These are phyloP conservation scores for Silurus asotus DNA, from an alignment of 2,113 vertebrate species.

Conservation along the genomic window DNA sequence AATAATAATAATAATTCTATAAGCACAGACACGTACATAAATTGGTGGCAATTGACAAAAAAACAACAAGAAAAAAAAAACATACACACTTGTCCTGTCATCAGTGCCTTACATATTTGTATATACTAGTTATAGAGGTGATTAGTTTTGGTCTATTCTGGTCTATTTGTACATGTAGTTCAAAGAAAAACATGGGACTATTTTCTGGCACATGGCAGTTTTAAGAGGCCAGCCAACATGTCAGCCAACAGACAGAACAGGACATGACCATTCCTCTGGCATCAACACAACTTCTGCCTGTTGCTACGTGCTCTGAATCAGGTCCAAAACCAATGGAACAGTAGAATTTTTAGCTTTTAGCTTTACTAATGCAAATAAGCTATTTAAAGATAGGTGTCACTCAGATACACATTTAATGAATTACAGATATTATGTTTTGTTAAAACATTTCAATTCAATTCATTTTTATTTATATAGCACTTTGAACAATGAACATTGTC, in stretches of 20 bases:
- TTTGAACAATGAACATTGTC: no score
- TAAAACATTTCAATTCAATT: not conserved
- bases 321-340: constrained; percentile 37
- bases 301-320: constrained; percentile 45
- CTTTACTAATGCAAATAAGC: not conserved
- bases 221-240: constrained; percentile 53
- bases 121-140: not conserved
- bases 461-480: no score
- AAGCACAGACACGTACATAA: no score
- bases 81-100: not conserved
- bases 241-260: constrained; percentile 50
- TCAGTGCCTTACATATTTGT: not conserved
- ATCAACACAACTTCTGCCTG: constrained; percentile 14
- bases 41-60: no score
- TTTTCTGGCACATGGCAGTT: constrained; percentile 39
- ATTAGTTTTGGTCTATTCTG: not conserved
- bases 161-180: constrained; percentile 54
- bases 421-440: not conserved
- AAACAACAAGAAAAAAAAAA: not conserved
- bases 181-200: constrained; percentile 49
- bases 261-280: constrained; percentile 56
- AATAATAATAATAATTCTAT: no score
- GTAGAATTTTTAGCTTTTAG: not conserved
- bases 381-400: not conserved
- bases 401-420: not conserved